Percentiles rank a stretch among this genome's conserved stretches.
Conservation (phyloP, 64 coral and sea anemone genomes). For the Pachyseris speciosa region DNA sequence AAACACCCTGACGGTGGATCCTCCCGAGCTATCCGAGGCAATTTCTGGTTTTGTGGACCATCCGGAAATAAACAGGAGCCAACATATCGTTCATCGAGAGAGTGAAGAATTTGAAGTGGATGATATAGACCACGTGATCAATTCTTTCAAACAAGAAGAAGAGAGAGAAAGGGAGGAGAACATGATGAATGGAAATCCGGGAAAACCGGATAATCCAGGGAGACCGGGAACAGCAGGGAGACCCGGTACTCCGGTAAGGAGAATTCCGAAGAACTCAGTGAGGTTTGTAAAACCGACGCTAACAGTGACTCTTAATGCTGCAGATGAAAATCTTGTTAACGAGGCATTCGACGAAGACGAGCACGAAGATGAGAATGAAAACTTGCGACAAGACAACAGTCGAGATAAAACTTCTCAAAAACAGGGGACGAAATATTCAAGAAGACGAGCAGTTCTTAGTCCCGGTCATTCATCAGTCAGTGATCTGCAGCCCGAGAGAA, state of each 20-base stretch:
- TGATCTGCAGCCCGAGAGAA: neutral
- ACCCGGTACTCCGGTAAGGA: constrained; percentile 85
- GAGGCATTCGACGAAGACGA: constrained; percentile 48
- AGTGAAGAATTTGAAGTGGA: constrained; percentile 74
- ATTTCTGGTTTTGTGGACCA: constrained; percentile 58
- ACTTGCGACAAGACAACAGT: neutral
- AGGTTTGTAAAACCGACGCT: constrained; percentile 92
- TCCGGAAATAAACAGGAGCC: neutral
- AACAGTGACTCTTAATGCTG: constrained; percentile 73
- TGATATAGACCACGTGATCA: constrained; percentile 68
- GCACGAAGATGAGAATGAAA: constrained; percentile 25
- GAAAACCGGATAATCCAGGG: neutral
- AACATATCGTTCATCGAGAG: constrained; percentile 43
- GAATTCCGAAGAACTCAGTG: constrained; percentile 58
- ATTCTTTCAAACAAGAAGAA: constrained; percentile 42
- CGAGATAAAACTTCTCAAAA: neutral
- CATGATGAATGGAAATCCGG: constrained; percentile 33
- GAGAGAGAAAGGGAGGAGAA: neutral
- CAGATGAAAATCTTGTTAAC: constrained; percentile 41
- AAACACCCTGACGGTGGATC: constrained; percentile 82
- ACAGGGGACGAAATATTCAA: neutral
- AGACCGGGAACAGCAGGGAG: neutral
- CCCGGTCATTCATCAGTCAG: neutral
- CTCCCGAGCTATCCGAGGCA: constrained; percentile 71
- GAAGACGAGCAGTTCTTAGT: neutral